These are phyloP conservation scores for Acridotheres tristis DNA, from an alignment of 2,797 vertebrate genomes.

Conservation along the genomic window DNA sequence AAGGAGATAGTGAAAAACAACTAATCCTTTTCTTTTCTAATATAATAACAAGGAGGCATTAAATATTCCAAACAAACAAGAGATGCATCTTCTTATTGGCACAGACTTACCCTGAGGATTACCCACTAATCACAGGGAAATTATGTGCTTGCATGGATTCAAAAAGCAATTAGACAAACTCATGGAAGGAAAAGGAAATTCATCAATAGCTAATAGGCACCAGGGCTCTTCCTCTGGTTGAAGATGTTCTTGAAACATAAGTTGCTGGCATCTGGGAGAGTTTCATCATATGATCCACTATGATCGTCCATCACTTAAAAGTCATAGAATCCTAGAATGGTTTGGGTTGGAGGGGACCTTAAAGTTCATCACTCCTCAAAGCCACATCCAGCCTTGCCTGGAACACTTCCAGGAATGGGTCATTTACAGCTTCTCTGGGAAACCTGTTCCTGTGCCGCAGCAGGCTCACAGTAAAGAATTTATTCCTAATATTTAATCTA, in stretches of 20 bases:
- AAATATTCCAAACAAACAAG: neutral
- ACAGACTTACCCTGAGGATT: neutral
- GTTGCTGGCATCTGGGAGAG: neutral
- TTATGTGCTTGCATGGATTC: neutral
- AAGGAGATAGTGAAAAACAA: neutral
- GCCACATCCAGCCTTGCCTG: neutral
- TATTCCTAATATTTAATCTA: neutral
- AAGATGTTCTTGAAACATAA: neutral
- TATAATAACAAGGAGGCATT: neutral
- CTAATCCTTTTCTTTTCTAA: neutral
- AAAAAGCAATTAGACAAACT: neutral
- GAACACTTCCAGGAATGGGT: neutral
- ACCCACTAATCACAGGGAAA: neutral
- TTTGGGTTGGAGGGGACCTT: neutral
- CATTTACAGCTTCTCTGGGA: neutral
- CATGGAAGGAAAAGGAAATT: neutral
- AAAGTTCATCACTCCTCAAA: neutral
- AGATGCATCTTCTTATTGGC: neutral
- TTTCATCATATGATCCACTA: neutral
- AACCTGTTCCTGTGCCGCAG: neutral
- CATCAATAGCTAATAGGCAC: neutral
- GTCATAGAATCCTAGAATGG: neutral
- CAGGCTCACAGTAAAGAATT: neutral
- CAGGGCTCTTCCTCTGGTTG: neutral
- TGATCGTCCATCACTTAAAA: neutral